Percentiles rank a stretch among this genome's conserved stretches.
Conservation (phyloP, 2,797 vertebrate species). For the Esox masquinongy region DNA sequence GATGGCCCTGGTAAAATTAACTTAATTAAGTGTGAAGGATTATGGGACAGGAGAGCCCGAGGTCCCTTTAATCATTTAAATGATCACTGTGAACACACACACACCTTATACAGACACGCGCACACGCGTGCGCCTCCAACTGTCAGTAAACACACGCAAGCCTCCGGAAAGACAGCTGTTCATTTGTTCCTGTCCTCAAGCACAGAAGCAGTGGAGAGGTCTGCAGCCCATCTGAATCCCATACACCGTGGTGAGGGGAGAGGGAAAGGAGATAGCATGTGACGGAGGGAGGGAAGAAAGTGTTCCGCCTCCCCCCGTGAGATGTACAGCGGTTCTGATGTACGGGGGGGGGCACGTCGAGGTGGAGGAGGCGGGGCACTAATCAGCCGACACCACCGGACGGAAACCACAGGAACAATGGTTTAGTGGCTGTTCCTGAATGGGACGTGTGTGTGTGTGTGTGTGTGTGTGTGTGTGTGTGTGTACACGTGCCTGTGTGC, state of each 20-base stretch:
- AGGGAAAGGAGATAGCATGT: background rate
- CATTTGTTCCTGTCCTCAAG: background rate
- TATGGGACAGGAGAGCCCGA: background rate
- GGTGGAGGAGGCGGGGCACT: constrained; percentile 16
- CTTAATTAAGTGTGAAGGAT: background rate
- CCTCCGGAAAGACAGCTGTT: constrained; percentile 9
- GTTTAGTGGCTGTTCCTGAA: constrained; percentile 43
- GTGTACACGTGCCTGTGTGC: too few relatives aligned
- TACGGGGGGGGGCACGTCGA: background rate
- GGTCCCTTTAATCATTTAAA: constrained; percentile 7
- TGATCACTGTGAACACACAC: constrained; percentile 4
- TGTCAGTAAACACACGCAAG: background rate
- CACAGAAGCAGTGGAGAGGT: background rate
- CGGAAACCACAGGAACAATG: constrained; percentile 54
- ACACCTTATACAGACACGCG: background rate
- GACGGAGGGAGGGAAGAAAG: constrained; percentile 2
- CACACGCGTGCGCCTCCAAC: background rate
- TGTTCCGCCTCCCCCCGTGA: background rate
- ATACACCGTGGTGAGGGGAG: background rate
- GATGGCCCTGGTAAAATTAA: background rate
- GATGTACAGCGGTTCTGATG: background rate
- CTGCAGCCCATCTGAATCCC: background rate
- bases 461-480: constrained; percentile 33
- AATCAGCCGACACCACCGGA: constrained; percentile 27
- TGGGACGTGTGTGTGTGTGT: constrained; percentile 32